Evolutionary conservation across 2,888 invertebrate species (phyloP).

Genomic region (Schizaphis graminum): DNA sequence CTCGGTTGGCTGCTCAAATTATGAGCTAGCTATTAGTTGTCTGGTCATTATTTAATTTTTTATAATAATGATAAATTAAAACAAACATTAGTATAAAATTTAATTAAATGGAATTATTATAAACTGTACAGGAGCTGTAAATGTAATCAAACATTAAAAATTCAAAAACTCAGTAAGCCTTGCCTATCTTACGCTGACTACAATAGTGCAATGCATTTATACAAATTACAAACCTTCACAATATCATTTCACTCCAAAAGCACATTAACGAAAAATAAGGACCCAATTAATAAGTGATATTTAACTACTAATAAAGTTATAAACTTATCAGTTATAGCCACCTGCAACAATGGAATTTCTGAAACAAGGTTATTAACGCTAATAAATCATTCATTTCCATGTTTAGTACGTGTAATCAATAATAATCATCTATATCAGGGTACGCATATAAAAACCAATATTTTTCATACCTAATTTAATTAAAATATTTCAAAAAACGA

Average conservation of each 20-base stretch:
- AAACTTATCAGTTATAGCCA: neutral
- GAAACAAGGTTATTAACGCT: neutral
- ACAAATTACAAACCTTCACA: neutral
- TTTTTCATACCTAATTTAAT: neutral
- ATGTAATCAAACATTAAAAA: too few species aligned
- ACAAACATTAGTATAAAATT: too few species aligned
- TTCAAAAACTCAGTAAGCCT: too few species aligned
- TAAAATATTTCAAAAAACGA: neutral
- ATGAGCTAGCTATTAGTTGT: too few species aligned
- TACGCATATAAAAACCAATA: neutral
- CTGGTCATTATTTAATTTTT: too few species aligned
- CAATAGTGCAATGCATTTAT: neutral
- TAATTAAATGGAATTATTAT: too few species aligned
- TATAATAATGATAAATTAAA: too few species aligned
- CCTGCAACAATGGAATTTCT: neutral
- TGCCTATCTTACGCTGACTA: too few species aligned
- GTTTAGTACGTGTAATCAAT: neutral
- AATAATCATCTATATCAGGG: neutral
- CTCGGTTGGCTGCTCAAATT: too few species aligned
- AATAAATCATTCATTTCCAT: neutral
- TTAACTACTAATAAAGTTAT: neutral
- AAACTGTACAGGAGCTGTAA: too few species aligned
- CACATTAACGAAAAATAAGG: neutral
- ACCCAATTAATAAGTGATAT: neutral
- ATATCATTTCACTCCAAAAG: neutral